These are phyloP conservation scores for Cheilosia grossa DNA, from an alignment of 2,888 invertebrate genomes.

Conservation along the genomic window DNA sequence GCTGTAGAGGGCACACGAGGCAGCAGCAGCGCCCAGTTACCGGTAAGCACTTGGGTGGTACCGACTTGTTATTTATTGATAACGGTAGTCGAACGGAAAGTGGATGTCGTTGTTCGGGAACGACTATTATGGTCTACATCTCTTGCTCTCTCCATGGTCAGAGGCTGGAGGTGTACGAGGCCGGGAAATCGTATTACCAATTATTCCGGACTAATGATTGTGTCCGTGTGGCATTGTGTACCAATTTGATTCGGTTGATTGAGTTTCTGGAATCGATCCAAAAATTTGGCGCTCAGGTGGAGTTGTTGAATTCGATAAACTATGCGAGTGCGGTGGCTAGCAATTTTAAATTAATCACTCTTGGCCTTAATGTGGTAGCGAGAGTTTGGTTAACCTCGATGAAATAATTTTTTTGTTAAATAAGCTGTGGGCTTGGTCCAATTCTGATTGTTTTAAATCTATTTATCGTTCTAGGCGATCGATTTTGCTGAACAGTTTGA, in stretches of 20 bases:
- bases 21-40: background rate
- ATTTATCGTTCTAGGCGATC: conserved; percentile 34
- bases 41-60: conserved; percentile 61
- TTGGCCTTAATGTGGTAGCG: conserved; percentile 18
- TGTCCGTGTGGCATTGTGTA: conserved; percentile 46
- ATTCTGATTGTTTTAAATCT: conserved; percentile 15
- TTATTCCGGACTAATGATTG: conserved; percentile 69
- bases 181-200: conserved; percentile 56
- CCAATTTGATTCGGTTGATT: conserved; percentile 69
- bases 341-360: conserved; percentile 61
- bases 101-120: conserved; percentile 36
- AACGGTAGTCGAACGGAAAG: conserved; percentile 55
- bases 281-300: conserved; percentile 60
- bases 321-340: conserved; percentile 3
- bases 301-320: conserved; percentile 42
- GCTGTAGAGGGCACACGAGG: background rate
- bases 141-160: background rate
- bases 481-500: conserved; percentile 27
- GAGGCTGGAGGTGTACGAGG: conserved; percentile 1
- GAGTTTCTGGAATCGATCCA: conserved; percentile 67
- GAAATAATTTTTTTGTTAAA: conserved; percentile 34
- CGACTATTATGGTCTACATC: conserved; percentile 23
- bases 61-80: conserved; percentile 69
- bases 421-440: conserved; percentile 35
- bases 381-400: conserved; percentile 43